Percentiles rank a stretch among this genome's conserved stretches.
These are phyloP conservation scores for Berghia stephanieae DNA, from an alignment of 1,140 invertebrate genomes.

Conservation along the genomic window DNA sequence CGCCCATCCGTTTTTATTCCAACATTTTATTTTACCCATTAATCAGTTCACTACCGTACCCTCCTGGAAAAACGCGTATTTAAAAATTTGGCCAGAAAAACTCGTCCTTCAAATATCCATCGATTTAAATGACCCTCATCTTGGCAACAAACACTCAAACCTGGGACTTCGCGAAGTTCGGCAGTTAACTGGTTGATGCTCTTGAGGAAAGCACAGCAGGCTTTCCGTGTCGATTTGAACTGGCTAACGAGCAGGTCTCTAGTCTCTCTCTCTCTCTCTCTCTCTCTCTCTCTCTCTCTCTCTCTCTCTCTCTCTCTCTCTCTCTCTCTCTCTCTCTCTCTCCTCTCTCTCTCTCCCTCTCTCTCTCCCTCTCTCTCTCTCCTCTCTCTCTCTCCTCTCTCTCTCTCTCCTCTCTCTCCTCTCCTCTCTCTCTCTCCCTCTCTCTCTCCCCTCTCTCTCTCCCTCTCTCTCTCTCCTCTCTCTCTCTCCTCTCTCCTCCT, in stretches of 20 bases:
- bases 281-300: constrained; percentile 14
- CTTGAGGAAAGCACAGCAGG: too few relatives aligned
- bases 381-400: constrained; percentile 20
- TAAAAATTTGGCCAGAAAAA: too few relatives aligned
- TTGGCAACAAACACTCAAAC: too few relatives aligned
- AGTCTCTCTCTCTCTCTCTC: not conserved
- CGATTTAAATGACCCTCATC: too few relatives aligned
- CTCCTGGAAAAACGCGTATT: too few relatives aligned
- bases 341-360: not conserved
- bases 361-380: not conserved
- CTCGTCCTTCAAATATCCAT: too few relatives aligned
- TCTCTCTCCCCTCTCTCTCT: constrained; percentile 15
- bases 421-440: constrained; percentile 2
- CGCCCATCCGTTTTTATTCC: too few relatives aligned
- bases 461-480: not conserved
- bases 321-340: not conserved
- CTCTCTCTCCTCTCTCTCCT: too few relatives aligned
- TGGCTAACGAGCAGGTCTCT: not conserved
- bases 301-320: constrained; percentile 27
- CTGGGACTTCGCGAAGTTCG: too few relatives aligned
- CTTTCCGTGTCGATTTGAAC: not conserved
- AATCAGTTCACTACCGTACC: too few relatives aligned
- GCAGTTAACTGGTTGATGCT: too few relatives aligned
- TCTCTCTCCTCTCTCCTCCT: not conserved
- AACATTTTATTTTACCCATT: too few relatives aligned